Percentiles rank a stretch among this genome's conserved stretches.
Evolutionary conservation across 2,113 vertebrate genomes (phyloP).

Genomic region (Colinus virginianus): DNA sequence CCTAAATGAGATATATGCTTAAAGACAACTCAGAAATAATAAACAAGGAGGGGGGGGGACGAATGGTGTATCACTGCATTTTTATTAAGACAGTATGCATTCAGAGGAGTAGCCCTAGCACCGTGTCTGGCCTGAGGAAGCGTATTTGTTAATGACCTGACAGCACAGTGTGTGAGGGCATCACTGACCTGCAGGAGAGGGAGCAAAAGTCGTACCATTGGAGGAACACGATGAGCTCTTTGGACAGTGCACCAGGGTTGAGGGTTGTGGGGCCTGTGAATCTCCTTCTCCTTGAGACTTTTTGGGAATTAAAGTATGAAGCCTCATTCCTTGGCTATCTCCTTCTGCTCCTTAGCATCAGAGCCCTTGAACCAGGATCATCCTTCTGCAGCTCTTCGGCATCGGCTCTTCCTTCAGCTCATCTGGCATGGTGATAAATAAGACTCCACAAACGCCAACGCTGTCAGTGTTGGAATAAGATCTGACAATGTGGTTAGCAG

Average conservation of each 20-base stretch:
- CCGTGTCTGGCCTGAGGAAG: neutral
- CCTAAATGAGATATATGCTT: constrained; percentile 66
- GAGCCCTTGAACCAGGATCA: neutral
- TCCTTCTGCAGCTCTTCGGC: neutral
- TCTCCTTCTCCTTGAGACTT: neutral
- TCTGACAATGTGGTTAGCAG: neutral
- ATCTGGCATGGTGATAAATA: neutral
- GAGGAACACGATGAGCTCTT: neutral
- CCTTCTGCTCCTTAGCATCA: neutral
- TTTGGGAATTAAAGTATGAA: neutral
- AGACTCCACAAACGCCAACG: neutral
- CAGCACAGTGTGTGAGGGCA: neutral
- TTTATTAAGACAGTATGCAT: neutral
- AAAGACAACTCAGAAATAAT: constrained; percentile 55
- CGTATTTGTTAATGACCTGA: neutral
- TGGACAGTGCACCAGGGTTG: neutral
- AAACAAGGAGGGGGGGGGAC: neutral
- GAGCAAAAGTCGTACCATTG: neutral
- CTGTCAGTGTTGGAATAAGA: neutral
- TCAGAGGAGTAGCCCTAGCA: neutral
- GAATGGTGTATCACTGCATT: neutral
- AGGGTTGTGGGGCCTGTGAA: neutral
- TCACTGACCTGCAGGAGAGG: neutral
- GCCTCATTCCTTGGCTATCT: neutral
- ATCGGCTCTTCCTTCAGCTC: neutral